Evolutionary conservation across 2,113 vertebrate species (phyloP).

Genomic region (Brienomyrus brachyistius): DNA sequence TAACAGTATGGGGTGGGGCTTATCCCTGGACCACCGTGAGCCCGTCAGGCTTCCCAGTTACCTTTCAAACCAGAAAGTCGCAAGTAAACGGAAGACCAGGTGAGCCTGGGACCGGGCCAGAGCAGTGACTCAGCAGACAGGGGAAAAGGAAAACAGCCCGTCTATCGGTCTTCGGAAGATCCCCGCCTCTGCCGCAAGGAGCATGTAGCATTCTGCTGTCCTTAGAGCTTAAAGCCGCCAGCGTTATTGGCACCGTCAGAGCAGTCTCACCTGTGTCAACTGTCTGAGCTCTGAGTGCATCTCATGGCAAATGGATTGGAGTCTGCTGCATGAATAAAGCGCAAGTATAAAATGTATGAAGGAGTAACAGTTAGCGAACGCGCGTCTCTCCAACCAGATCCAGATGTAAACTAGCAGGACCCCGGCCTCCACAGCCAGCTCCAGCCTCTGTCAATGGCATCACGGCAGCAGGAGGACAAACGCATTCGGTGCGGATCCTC

Average conservation of each 20-base stretch:
- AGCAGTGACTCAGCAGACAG: background rate
- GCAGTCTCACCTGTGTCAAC: background rate
- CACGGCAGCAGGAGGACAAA: background rate
- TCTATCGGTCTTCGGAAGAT: background rate
- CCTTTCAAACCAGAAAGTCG: background rate
- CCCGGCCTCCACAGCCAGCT: background rate
- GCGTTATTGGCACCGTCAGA: background rate
- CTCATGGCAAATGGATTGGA: background rate
- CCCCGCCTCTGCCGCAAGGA: background rate
- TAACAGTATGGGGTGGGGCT: background rate
- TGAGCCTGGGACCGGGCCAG: background rate
- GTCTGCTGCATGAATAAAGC: background rate
- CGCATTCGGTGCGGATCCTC: background rate
- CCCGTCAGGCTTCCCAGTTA: background rate
- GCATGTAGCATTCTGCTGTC: background rate
- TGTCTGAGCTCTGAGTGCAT: background rate
- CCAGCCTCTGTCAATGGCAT: background rate
- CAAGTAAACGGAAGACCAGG: background rate
- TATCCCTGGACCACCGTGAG: background rate
- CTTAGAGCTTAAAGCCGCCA: background rate
- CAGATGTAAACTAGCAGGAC: background rate
- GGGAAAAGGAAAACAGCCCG: background rate
- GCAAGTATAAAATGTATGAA: background rate
- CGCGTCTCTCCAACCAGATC: background rate
- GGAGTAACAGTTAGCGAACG: background rate